phyloP scores from a whole-genome alignment of 2,113 vertebrate genomes.

The Lepus americanus region DNA sequence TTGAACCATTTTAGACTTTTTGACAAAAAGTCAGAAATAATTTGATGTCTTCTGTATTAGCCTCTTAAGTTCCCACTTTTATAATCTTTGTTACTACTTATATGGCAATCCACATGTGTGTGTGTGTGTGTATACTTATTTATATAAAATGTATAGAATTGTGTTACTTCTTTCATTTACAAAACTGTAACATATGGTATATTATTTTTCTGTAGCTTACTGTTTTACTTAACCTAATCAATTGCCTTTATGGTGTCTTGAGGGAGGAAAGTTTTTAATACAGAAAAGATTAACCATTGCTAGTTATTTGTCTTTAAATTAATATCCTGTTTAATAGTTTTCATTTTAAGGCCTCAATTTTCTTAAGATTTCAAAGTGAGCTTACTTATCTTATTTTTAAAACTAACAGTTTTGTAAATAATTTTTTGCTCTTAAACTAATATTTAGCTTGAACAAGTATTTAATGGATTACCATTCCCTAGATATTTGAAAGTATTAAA shows the following conservation, averaged over 20 bases:
- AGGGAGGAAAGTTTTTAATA: neutral
- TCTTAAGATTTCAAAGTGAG: neutral
- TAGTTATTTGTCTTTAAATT: constrained; percentile 15
- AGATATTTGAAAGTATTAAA: constrained; percentile 22
- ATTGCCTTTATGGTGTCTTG: neutral
- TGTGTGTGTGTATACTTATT: no score
- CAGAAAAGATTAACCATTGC: neutral
- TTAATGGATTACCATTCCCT: neutral
- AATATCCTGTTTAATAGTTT: neutral
- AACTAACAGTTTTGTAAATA: neutral
- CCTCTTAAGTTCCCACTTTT: neutral
- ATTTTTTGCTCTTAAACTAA: constrained; percentile 1
- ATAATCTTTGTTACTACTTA: neutral
- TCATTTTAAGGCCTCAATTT: neutral
- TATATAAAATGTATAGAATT: neutral
- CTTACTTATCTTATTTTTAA: neutral
- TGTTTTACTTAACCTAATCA: neutral
- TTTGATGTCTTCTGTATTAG: neutral
- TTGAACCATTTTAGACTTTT: constrained; percentile 3
- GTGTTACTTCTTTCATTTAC: constrained; percentile 38
- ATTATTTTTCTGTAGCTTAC: neutral
- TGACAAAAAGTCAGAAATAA: constrained; percentile 14
- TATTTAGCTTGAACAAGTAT: neutral
- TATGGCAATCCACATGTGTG: neutral
- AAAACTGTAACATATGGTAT: neutral